Evolutionary conservation across 2,113 vertebrate genomes (phyloP).

Genomic region (Heliornis fulica): DNA sequence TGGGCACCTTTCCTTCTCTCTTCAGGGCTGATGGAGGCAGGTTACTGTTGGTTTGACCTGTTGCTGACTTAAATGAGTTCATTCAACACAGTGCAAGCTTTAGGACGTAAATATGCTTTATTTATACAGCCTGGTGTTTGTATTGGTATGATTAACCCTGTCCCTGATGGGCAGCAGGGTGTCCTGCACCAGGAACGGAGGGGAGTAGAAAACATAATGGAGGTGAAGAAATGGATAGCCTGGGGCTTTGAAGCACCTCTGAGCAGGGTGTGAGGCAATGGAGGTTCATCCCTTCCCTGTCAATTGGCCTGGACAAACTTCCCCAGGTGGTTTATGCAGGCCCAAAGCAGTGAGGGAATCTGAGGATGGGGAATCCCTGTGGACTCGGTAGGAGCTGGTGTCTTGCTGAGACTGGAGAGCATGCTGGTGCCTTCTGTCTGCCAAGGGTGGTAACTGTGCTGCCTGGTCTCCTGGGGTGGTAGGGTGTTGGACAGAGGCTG

Average conservation of each 20-base stretch:
- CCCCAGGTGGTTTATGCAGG: fast-evolving
- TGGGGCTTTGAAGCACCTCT: background rate
- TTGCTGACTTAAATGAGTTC: background rate
- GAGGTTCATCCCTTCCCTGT: background rate
- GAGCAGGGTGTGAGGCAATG: background rate
- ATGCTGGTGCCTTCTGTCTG: background rate
- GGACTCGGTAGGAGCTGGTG: background rate
- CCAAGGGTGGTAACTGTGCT: background rate
- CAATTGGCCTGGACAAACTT: background rate
- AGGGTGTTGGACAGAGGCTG: fast-evolving
- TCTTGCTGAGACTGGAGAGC: background rate
- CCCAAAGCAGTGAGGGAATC: fast-evolving
- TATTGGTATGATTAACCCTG: background rate
- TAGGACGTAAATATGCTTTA: background rate
- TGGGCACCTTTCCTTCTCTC: background rate
- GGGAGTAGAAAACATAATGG: background rate
- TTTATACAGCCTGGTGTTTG: background rate
- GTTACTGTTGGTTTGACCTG: background rate
- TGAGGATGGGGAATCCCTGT: background rate
- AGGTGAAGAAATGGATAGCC: background rate
- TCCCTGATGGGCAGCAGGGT: background rate
- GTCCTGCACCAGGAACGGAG: background rate
- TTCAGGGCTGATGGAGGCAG: background rate
- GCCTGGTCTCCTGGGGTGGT: fast-evolving
- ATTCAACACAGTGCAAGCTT: background rate